Conservation (phyloP, 2,888 invertebrate species). For the Clusia tigrina region DNA sequence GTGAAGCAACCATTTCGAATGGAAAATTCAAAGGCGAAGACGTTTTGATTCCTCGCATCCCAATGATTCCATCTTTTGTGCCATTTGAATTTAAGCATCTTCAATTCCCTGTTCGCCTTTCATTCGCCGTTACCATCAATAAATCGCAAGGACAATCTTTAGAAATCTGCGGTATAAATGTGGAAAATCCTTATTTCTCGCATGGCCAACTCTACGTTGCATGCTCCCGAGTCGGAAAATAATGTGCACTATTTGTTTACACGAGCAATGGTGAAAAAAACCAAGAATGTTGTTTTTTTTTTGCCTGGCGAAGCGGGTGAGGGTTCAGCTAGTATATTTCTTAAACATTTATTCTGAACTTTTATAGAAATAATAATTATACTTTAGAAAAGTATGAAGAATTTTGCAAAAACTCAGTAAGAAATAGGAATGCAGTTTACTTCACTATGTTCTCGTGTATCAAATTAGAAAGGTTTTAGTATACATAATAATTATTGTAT, state of each 20-base stretch:
- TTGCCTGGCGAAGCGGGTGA: too few relatives aligned
- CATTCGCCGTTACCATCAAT: slow-evolving; percentile 51
- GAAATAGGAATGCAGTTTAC: too few relatives aligned
- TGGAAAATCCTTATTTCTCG: slow-evolving; percentile 45
- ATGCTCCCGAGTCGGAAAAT: slow-evolving; percentile 40
- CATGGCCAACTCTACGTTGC: slow-evolving; percentile 50
- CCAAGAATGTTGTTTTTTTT: slow-evolving; percentile 30
- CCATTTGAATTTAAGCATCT: slow-evolving; percentile 50
- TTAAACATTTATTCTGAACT: too few relatives aligned
- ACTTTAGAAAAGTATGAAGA: too few relatives aligned
- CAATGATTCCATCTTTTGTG: slow-evolving; percentile 50
- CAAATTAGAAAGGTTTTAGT: too few relatives aligned
- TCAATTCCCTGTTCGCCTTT: slow-evolving; percentile 50
- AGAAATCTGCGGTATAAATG: slow-evolving; percentile 43
- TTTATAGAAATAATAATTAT: too few relatives aligned
- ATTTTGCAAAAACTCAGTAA: too few relatives aligned
- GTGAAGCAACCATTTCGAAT: slow-evolving; percentile 39
- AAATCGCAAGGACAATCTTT: slow-evolving; percentile 53
- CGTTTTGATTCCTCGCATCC: slow-evolving; percentile 49
- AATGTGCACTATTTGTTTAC: slow-evolving; percentile 27
- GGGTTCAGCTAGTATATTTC: too few relatives aligned
- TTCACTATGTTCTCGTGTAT: too few relatives aligned
- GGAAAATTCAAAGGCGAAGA: slow-evolving; percentile 34
- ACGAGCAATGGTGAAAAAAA: slow-evolving; percentile 22
- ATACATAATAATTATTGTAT: too few relatives aligned